Conservation (phyloP, 2,888 invertebrate genomes). For the Leptopilina drosophilae region DNA sequence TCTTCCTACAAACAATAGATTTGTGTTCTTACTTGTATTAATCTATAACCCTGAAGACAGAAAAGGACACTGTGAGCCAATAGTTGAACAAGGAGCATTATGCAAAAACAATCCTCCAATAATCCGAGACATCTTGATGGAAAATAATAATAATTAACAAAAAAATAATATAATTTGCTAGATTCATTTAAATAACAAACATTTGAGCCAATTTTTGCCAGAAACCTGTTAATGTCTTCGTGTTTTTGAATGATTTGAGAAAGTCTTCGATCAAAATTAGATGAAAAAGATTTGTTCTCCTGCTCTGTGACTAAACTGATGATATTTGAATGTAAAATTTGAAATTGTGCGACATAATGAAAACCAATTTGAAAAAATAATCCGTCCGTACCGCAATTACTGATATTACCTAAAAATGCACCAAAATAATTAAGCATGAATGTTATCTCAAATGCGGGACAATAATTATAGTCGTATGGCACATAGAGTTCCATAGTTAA, state of each 20-base stretch:
- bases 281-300: neutral
- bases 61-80: neutral
- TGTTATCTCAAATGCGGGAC: neutral
- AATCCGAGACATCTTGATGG: neutral
- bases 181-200: neutral
- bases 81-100: neutral
- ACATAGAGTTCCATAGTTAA: neutral
- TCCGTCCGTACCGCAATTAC: neutral
- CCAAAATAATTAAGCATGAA: neutral
- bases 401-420: conserved; percentile 1
- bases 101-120: neutral
- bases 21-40: neutral
- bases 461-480: neutral
- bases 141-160: neutral
- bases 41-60: neutral
- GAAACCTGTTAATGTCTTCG: conserved; percentile 2
- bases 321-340: neutral
- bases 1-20: neutral
- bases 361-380: conserved; percentile 9
- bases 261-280: neutral
- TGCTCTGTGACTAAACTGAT: neutral
- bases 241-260: neutral
- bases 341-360: conserved; percentile 3
- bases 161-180: too few species aligned
- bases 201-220: too few species aligned